Percentiles rank a stretch among this genome's conserved stretches.
Evolutionary conservation across 2,797 vertebrate genomes (phyloP).

Genomic region (Thalassophryne amazonica): DNA sequence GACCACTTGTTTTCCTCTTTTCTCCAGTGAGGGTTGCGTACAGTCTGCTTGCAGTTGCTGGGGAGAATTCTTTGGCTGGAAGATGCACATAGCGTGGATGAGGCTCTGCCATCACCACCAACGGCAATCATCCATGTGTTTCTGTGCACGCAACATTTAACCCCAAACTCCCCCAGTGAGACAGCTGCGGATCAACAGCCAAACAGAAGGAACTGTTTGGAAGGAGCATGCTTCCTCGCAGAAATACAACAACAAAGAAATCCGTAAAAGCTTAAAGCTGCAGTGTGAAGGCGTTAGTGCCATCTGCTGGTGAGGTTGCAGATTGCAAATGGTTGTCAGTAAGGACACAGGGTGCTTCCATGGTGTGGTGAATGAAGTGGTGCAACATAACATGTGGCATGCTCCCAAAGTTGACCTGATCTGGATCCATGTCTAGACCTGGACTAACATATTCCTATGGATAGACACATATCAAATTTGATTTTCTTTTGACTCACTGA

Average conservation of each 20-base stretch:
- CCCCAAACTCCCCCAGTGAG: conserved; percentile 9
- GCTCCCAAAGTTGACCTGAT: too few species aligned
- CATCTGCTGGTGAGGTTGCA: too few species aligned
- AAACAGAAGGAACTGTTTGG: not conserved
- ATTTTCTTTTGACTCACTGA: too few species aligned
- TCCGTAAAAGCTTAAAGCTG: not conserved
- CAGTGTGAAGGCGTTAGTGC: not conserved
- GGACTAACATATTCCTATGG: too few species aligned
- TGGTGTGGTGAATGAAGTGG: too few species aligned
- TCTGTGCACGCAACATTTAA: conserved; percentile 37
- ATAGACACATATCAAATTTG: too few species aligned
- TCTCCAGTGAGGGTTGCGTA: conserved; percentile 22
- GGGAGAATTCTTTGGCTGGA: not conserved
- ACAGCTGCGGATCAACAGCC: conserved; percentile 4
- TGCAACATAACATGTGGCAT: too few species aligned
- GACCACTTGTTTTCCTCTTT: conserved; percentile 50
- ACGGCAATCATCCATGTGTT: conserved; percentile 21
- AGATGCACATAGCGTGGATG: not conserved
- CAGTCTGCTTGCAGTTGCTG: not conserved
- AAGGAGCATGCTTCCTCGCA: not conserved
- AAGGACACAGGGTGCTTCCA: too few species aligned
- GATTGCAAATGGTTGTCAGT: too few species aligned
- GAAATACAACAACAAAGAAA: not conserved
- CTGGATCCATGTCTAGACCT: too few species aligned
- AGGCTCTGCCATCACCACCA: not conserved